A percentile compares a stretch with the other conserved stretches of the same genome.
Conservation (phyloP, 1,140 invertebrate genomes). For the Rhyacophila brunnea region DNA sequence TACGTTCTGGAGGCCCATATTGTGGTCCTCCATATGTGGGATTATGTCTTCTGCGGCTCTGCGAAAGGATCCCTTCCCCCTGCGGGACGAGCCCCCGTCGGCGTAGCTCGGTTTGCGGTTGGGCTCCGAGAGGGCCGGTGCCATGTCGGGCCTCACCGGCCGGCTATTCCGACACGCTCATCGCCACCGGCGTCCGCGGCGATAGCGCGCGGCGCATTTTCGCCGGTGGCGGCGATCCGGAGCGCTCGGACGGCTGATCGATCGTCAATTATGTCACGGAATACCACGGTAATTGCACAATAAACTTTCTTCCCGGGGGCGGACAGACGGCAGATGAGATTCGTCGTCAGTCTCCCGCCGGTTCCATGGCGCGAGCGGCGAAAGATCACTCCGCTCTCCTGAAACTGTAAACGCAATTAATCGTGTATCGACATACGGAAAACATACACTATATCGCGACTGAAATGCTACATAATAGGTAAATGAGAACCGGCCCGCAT, state of each 20-base stretch:
- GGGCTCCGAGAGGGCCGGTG: conserved; percentile 58
- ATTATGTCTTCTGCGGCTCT: conserved; percentile 26
- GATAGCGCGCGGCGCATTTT: conserved; percentile 8
- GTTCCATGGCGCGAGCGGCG: conserved; percentile 13
- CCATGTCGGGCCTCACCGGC: conserved; percentile 44
- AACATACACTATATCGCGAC: too few species aligned
- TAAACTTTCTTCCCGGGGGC: not conserved
- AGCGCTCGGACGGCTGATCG: not conserved
- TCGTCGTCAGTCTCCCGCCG: conserved; percentile 4
- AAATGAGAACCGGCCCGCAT: conserved; percentile 9
- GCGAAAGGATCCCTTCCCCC: conserved; percentile 39
- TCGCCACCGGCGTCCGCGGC: conserved; percentile 39
- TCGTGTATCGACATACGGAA: not conserved
- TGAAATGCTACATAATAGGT: too few species aligned
- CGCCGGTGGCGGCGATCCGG: conserved; percentile 10
- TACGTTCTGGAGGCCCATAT: conserved; percentile 61
- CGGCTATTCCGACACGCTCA: conserved; percentile 38
- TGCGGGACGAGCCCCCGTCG: conserved; percentile 47
- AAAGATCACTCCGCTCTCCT: conserved; percentile 13
- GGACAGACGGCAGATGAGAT: not conserved
- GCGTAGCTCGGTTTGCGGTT: conserved; percentile 40
- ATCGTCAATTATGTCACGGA: too few species aligned
- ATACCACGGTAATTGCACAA: not conserved
- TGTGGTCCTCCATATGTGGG: conserved; percentile 65
- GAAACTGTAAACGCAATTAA: conserved; percentile 18